phyloP scores from a whole-genome alignment of 2,888 invertebrate species.

The Ecdyonurus torrentis region DNA sequence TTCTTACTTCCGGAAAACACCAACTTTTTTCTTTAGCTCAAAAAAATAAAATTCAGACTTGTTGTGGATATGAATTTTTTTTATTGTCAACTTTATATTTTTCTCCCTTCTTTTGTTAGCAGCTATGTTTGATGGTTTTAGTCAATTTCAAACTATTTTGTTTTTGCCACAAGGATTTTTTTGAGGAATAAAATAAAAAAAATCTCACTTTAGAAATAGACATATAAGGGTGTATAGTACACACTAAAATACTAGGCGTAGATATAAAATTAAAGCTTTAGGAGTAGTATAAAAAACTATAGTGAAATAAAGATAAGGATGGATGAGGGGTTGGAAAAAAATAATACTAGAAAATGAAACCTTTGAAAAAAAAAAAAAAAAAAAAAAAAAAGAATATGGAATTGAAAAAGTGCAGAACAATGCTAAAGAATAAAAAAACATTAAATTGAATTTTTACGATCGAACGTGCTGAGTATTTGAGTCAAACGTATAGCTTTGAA shows the following conservation, averaged over 20 bases:
- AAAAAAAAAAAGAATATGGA: neutral
- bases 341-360: neutral
- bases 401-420: neutral
- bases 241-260: neutral
- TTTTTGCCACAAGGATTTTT: neutral
- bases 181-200: neutral
- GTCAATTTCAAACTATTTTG: neutral
- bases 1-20: neutral
- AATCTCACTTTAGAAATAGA: neutral
- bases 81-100: neutral
- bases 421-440: neutral
- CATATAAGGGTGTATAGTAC: too few species aligned
- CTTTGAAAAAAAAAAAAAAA: neutral
- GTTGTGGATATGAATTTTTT: neutral
- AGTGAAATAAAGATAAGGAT: neutral
- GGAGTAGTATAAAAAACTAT: neutral
- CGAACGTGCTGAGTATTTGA: neutral
- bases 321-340: neutral
- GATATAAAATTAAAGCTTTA: neutral
- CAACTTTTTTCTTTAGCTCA: neutral
- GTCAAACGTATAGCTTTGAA: neutral
- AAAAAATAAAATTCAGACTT: neutral
- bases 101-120: neutral
- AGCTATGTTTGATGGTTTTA: neutral
- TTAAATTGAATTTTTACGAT: neutral